A percentile compares a stretch with the other conserved stretches of the same genome.
Evolutionary conservation across 2,888 invertebrate genomes (phyloP).

Genomic region (Lampropteryx suffumata): DNA sequence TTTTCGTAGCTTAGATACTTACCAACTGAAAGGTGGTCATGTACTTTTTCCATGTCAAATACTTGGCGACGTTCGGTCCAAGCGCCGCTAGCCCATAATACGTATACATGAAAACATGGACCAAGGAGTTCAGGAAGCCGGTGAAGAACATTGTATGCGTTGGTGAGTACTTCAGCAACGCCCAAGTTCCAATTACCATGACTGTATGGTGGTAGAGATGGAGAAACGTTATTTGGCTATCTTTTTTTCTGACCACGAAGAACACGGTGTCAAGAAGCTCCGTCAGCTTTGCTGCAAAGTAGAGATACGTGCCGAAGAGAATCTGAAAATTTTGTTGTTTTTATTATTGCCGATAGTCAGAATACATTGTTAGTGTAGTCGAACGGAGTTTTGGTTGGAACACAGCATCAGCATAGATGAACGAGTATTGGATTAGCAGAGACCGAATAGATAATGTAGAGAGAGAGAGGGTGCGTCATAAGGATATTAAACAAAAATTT

Average conservation of each 20-base stretch:
- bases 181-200: conserved; percentile 90
- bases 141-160: conserved; percentile 88
- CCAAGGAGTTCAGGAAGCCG: conserved; percentile 88
- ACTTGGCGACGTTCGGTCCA: conserved; percentile 88
- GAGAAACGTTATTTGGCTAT: conserved; percentile 91
- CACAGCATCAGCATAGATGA: too few species aligned
- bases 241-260: conserved; percentile 91
- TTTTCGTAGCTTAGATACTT: conserved; percentile 40
- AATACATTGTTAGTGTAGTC: too few species aligned
- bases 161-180: conserved; percentile 88
- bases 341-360: too few species aligned
- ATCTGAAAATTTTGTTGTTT: too few species aligned
- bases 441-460: too few species aligned
- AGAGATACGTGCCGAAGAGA: conserved; percentile 82
- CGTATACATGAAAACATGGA: conserved; percentile 92
- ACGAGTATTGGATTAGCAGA: too few species aligned
- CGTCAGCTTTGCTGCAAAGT: conserved; percentile 88
- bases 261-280: conserved; percentile 92
- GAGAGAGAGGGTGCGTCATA: too few species aligned
- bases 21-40: conserved; percentile 92
- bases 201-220: conserved; percentile 94
- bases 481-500: too few species aligned
- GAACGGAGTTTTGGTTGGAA: too few species aligned
- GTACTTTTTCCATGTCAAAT: conserved; percentile 93
- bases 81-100: conserved; percentile 90